These are phyloP conservation scores for Halcyon badia DNA, from an alignment of 2,797 vertebrate species.

Conservation along the genomic window DNA sequence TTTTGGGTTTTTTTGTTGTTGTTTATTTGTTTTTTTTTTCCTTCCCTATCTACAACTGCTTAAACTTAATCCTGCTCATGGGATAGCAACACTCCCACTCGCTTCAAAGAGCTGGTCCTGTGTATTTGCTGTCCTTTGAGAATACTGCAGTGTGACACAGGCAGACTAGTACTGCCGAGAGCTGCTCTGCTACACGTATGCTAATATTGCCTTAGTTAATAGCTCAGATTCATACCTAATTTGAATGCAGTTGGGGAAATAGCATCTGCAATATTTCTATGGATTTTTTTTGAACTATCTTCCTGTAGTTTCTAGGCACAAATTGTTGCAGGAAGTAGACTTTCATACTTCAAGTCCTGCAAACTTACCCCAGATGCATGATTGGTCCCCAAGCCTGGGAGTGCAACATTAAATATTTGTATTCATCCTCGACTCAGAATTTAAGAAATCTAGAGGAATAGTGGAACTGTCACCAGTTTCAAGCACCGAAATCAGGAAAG, in stretches of 20 bases:
- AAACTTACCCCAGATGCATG: neutral
- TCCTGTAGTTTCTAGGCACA: neutral
- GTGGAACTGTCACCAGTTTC: neutral
- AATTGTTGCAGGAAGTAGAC: neutral
- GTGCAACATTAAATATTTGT: neutral
- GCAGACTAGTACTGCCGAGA: neutral
- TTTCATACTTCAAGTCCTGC: neutral
- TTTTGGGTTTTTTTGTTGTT: no score
- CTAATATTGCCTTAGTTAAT: neutral
- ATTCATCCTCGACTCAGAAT: neutral
- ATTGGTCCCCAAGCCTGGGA: accelerated
- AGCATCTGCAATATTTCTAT: neutral
- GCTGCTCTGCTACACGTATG: neutral
- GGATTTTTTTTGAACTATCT: neutral
- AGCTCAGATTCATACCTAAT: neutral
- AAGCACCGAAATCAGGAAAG: neutral
- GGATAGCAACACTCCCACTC: neutral
- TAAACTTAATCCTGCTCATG: neutral
- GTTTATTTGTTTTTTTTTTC: accelerated
- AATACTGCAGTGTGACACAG: neutral
- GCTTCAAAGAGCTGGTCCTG: neutral
- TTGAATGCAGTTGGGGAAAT: neutral
- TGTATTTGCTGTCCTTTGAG: neutral
- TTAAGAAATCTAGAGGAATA: neutral
- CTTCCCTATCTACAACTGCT: neutral